A percentile compares a stretch with the other conserved stretches of the same genome.
These are phyloP conservation scores for Microtus californicus DNA, from an alignment of 2,797 vertebrate species.

Conservation along the genomic window DNA sequence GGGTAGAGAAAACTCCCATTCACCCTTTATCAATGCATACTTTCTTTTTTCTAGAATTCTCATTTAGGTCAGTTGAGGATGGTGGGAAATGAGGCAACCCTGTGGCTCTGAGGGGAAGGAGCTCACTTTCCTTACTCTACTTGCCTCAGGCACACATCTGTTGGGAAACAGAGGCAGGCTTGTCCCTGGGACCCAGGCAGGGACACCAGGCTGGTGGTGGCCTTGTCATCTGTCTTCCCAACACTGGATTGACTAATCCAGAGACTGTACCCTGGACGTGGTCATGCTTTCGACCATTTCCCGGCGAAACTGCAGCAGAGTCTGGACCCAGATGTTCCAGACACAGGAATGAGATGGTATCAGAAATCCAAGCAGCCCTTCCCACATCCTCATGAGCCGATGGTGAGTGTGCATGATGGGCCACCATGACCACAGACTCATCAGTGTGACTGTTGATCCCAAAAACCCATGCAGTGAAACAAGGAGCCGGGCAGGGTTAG, in stretches of 20 bases:
- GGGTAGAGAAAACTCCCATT: neutral
- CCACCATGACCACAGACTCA: neutral
- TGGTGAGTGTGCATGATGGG: neutral
- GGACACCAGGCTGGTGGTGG: neutral
- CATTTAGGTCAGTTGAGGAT: slow-evolving; percentile 43
- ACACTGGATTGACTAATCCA: neutral
- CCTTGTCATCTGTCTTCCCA: neutral
- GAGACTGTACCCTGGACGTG: neutral
- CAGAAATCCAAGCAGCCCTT: slow-evolving; percentile 60
- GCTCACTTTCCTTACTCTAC: neutral
- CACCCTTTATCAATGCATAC: neutral
- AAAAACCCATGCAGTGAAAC: neutral
- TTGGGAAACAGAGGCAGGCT: slow-evolving; percentile 19
- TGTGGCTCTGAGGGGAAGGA: slow-evolving; percentile 58
- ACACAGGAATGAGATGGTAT: slow-evolving; percentile 22
- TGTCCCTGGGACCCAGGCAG: neutral
- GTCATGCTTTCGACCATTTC: neutral
- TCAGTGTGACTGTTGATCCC: neutral
- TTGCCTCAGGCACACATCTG: slow-evolving; percentile 35
- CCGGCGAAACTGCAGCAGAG: slow-evolving; percentile 19
- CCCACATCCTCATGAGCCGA: neutral
- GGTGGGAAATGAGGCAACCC: slow-evolving; percentile 62
- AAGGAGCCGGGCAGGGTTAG: neutral
- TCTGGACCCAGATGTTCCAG: slow-evolving; percentile 14
- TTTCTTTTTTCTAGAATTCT: slow-evolving; percentile 41